Conservation (phyloP, 2,797 vertebrate genomes). For the Gymnothorax javanicus region DNA sequence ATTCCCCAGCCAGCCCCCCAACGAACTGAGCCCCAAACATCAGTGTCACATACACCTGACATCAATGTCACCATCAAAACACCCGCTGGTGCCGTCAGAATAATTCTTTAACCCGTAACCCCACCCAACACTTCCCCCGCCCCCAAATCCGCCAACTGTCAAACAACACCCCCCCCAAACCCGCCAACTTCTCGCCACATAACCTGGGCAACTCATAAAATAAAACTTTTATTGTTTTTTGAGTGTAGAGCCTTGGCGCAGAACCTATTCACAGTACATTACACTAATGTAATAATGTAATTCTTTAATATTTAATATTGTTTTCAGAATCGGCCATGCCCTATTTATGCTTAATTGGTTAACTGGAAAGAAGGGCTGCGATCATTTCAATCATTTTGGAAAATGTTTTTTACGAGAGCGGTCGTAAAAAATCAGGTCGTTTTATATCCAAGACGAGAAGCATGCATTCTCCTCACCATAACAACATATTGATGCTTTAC, state of each 20-base stretch:
- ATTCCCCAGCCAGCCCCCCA: not conserved
- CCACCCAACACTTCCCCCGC: not conserved
- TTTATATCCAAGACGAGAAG: not conserved
- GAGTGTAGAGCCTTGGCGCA: not conserved
- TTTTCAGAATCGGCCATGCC: not conserved
- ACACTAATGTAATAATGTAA: constrained; percentile 5
- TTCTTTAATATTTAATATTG: constrained; percentile 13
- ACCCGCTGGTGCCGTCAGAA: not conserved
- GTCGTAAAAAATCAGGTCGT: not conserved
- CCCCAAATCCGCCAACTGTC: not conserved
- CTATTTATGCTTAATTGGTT: constrained; percentile 6
- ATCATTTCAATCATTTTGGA: not conserved
- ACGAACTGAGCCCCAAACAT: not conserved
- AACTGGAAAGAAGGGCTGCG: not conserved
- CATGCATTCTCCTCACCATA: not conserved
- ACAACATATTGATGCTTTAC: not conserved
- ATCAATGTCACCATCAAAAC: not conserved
- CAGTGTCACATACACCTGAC: not conserved
- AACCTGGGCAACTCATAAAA: not conserved
- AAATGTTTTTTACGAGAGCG: not conserved
- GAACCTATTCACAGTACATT: constrained; percentile 10
- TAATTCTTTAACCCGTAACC: not conserved
- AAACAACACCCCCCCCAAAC: not conserved
- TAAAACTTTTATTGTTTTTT: constrained; percentile 5
- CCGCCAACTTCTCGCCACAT: no score